Base-by-base conservation (phyloP, 2,113 vertebrate genomes). In the Glaucomys volans region DNA sequence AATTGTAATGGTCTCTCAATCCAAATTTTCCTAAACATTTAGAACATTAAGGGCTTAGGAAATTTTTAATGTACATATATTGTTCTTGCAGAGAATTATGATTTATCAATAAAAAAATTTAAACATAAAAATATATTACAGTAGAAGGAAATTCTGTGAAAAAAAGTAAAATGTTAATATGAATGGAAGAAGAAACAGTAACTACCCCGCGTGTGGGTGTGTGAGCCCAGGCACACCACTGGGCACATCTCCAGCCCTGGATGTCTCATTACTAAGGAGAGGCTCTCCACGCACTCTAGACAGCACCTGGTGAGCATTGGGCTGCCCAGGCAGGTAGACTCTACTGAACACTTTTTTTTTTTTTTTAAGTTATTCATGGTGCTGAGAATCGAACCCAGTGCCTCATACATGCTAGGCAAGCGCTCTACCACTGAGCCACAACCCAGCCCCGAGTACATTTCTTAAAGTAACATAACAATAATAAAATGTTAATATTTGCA, bases 61-160 rank as follows among this genome's bases (percentile, higher is more conserved):
- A 79, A 50, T 47, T 81, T 81, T 94, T 47, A 57, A 52, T 14
- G 32, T 10, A n/a, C 7, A 54, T 16, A 26, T 26, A 69, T 13
- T 85, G 88, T 84, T 72, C 30, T 90, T 42, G 20, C 14, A 72
- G 75, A 91, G 42, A 92, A 84, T 69, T 83, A 81, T 24, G 40
- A 66, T 1, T 18, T 24, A 47, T 69, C 30, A 52, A 2, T 77
- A 85, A 90, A 75, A 75, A 26, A 5, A 44, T 26, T 20, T 52
- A 76, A 86, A 74, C 30, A 76, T 11, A 44, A 57, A 52, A 54
- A 83, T 20, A 42, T 28, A 81, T 52, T 71, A 5, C 22, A 35
- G 13, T 3, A 12, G 69, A n/a, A 40, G 28, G 54, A 84, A 40
- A 37, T n/a, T 37, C 3, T 81, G 37, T 77, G 37, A 69, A 87